Percentiles rank a stretch among this genome's conserved stretches.
These are phyloP conservation scores for Scaptomyza flava DNA, from an alignment of 2,888 invertebrate species.

Conservation along the genomic window DNA sequence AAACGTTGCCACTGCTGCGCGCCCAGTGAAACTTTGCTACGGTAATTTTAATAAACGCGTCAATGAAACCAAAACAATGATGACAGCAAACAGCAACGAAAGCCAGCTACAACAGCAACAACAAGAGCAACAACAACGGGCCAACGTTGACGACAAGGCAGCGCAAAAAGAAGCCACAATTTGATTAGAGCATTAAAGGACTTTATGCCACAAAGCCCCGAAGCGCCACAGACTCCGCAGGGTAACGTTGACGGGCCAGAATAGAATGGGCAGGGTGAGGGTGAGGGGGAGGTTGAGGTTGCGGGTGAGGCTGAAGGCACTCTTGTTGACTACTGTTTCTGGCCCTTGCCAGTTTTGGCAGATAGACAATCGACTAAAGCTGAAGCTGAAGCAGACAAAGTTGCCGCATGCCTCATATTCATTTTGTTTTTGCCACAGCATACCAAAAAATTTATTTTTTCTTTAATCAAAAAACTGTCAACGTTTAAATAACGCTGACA, in stretches of 20 bases:
- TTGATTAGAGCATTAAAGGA: conserved; percentile 79
- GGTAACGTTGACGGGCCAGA: conserved; percentile 10
- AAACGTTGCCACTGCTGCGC: conserved; percentile 10
- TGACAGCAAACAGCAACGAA: conserved; percentile 49
- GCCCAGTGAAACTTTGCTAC: conserved; percentile 60
- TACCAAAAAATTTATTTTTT: background rate
- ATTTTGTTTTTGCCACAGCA: conserved; percentile 34
- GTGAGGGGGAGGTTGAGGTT: background rate
- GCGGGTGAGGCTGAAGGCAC: background rate
- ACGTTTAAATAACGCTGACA: conserved; percentile 77
- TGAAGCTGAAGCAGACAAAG: conserved; percentile 38
- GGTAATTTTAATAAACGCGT: conserved; percentile 77
- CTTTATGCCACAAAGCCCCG: conserved; percentile 74
- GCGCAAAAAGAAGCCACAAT: conserved; percentile 76
- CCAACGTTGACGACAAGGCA: conserved; percentile 45
- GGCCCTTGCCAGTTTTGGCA: conserved; percentile 17
- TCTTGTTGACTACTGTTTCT: conserved; percentile 8
- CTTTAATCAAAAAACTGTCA: conserved; percentile 65
- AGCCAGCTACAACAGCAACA: conserved; percentile 35
- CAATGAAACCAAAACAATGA: conserved; percentile 79
- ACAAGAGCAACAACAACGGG: conserved; percentile 34
- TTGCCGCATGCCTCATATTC: conserved; percentile 47
- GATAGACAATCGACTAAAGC: conserved; percentile 39
- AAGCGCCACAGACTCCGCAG: conserved; percentile 60
- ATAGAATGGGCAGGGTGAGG: background rate